Evolutionary conservation across 2,113 vertebrate genomes (phyloP).

Genomic region (Scatophagus argus): DNA sequence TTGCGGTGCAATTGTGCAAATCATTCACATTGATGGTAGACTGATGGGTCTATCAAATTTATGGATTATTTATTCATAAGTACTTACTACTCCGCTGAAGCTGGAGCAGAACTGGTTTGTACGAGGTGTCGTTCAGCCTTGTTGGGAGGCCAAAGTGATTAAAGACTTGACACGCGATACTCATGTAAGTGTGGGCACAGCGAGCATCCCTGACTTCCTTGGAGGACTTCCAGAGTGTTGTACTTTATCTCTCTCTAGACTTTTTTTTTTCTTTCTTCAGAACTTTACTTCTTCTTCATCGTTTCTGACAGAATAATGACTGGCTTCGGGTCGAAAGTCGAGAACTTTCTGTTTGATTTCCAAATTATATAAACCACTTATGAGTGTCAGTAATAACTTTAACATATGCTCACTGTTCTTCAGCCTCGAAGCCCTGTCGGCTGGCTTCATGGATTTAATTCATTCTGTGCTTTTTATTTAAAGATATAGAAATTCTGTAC

Average conservation of each 20-base stretch:
- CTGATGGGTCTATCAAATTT: no score
- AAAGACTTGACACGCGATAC: neutral
- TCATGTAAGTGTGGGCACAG: neutral
- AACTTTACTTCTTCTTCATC: slow-evolving; percentile 4
- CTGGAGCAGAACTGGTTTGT: neutral
- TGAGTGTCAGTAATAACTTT: slow-evolving; percentile 16
- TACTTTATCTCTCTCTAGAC: slow-evolving; percentile 1
- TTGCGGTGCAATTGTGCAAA: no score
- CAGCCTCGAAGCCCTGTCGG: slow-evolving; percentile 23
- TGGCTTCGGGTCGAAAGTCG: slow-evolving; percentile 19
- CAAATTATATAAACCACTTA: neutral
- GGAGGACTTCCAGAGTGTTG: neutral
- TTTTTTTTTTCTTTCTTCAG: neutral
- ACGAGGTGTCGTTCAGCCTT: neutral
- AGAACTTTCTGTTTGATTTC: slow-evolving; percentile 11
- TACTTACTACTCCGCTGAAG: no score
- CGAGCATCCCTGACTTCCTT: neutral
- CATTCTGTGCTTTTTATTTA: slow-evolving; percentile 1
- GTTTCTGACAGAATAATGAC: neutral
- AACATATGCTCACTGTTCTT: slow-evolving; percentile 27
- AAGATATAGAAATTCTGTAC: slow-evolving; percentile 14
- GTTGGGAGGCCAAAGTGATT: neutral
- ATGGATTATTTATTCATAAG: no score
- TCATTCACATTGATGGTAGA: no score
- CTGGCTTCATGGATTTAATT: slow-evolving; percentile 32